Evolutionary conservation across 2,797 vertebrate genomes (phyloP).

Genomic region (Brachyalestes nurse): DNA sequence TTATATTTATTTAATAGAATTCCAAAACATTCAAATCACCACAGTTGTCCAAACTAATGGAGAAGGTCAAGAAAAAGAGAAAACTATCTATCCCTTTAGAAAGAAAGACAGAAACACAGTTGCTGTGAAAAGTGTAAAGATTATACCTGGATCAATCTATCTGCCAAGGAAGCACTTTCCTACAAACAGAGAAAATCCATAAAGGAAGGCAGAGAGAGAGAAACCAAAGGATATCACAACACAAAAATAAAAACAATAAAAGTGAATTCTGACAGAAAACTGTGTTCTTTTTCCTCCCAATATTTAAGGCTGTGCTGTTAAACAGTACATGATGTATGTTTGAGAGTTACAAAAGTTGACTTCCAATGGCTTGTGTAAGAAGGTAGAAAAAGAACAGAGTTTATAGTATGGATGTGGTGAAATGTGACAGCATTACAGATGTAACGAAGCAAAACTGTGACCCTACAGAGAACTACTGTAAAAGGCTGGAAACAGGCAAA

Average conservation of each 20-base stretch:
- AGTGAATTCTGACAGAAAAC: constrained; percentile 74
- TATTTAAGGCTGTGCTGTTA: constrained; percentile 15
- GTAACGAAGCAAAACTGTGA: constrained; percentile 62
- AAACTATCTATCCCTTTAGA: constrained; percentile 25
- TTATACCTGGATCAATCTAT: constrained; percentile 99
- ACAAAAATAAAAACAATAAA: constrained; percentile 75
- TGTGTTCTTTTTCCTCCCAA: constrained; percentile 81
- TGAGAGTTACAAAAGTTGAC: not conserved
- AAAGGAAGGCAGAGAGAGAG: constrained; percentile 82
- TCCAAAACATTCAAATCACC: constrained; percentile 22
- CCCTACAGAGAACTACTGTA: constrained; percentile 36
- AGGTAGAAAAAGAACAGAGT: constrained; percentile 73
- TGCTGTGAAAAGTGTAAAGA: constrained; percentile 53
- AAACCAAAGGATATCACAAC: constrained; percentile 81
- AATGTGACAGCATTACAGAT: constrained; percentile 53
- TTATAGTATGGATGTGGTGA: constrained; percentile 54
- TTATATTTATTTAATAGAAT: too few relatives aligned
- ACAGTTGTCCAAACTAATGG: constrained; percentile 60
- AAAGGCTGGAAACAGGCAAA: constrained; percentile 64
- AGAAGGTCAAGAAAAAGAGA: constrained; percentile 59
- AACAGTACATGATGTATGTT: not conserved
- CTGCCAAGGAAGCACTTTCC: constrained; percentile 99
- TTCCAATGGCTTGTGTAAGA: constrained; percentile 8
- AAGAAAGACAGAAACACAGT: constrained; percentile 26
- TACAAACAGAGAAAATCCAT: constrained; percentile 92